Conservation (phyloP, 2,113 vertebrate genomes). For the Limnothrissa miodon region DNA sequence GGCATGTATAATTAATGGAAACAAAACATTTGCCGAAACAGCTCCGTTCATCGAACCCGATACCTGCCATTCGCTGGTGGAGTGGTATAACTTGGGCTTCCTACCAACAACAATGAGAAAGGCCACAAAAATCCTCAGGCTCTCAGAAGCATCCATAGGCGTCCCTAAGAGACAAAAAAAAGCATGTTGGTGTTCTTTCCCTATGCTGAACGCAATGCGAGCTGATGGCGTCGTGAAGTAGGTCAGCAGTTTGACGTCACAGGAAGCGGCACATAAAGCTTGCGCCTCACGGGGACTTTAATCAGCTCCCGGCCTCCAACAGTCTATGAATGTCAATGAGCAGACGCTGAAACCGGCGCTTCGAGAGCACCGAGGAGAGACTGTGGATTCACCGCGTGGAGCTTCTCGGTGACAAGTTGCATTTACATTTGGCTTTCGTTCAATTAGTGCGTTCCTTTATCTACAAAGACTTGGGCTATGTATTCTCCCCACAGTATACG, state of each 20-base stretch:
- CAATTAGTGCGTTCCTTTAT: not conserved
- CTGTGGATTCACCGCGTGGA: not conserved
- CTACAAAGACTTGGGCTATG: not conserved
- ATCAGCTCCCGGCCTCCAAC: not conserved
- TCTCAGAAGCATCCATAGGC: not conserved
- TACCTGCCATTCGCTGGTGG: not conserved
- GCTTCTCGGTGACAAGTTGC: not conserved
- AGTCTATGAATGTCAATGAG: not conserved
- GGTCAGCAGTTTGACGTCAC: not conserved
- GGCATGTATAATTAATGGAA: slow-evolving; percentile 48
- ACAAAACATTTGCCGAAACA: slow-evolving; percentile 35
- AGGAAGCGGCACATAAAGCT: not conserved
- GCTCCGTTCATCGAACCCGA: not conserved
- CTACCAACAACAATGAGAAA: not conserved
- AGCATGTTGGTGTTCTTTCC: not conserved
- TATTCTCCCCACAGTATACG: not conserved
- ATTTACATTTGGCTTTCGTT: not conserved
- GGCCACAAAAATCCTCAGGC: not conserved
- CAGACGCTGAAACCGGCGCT: not conserved
- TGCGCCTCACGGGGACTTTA: not conserved
- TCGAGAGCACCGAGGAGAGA: not conserved
- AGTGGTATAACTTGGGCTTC: not conserved
- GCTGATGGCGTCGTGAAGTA: not conserved
- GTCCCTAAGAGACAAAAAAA: not conserved
- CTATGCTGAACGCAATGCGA: not conserved